phyloP scores from a whole-genome alignment of 1,140 invertebrate genomes.

The Drosophila persimilis region DNA sequence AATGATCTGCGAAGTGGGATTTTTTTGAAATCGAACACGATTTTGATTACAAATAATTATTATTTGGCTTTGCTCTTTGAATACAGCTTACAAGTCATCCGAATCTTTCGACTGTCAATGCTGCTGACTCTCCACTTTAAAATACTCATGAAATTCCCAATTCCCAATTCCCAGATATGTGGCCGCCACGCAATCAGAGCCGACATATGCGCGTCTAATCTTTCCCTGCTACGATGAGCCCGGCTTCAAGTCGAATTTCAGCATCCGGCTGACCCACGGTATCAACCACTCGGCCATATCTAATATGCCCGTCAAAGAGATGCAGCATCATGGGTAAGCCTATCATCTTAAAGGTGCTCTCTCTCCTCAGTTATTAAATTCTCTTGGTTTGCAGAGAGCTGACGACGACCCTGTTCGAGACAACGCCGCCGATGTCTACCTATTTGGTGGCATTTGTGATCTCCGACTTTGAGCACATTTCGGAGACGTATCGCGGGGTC shows the following conservation, averaged over 20 bases:
- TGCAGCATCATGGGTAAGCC: conserved; percentile 46
- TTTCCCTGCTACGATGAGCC: conserved; percentile 97
- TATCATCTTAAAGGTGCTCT: no score
- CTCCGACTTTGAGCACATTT: conserved; percentile 85
- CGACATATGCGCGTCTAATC: conserved; percentile 90
- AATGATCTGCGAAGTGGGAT: conserved; percentile 31
- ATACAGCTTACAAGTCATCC: no score
- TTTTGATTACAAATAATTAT: conserved; percentile 12
- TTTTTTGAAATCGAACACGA: conserved; percentile 16
- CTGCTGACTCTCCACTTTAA: no score
- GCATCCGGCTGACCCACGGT: conserved; percentile 85
- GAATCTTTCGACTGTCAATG: no score
- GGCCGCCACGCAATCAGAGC: conserved; percentile 91
- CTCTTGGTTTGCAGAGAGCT: conserved; percentile 33
- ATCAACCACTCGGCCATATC: conserved; percentile 84
- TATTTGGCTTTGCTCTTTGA: neutral
- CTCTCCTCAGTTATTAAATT: neutral
- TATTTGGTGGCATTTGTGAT: conserved; percentile 91
- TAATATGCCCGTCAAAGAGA: conserved; percentile 84
- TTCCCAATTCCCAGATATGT: conserved; percentile 84
- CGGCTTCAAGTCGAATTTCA: conserved; percentile 89
- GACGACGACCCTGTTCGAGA: conserved; percentile 82
- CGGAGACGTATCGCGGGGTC: conserved; percentile 59
- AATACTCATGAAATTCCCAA: no score
- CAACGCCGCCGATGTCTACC: conserved; percentile 88